A percentile compares a stretch with the other conserved stretches of the same genome.
Conservation (phyloP, 2,797 vertebrate species). For the Trachops cirrhosus region DNA sequence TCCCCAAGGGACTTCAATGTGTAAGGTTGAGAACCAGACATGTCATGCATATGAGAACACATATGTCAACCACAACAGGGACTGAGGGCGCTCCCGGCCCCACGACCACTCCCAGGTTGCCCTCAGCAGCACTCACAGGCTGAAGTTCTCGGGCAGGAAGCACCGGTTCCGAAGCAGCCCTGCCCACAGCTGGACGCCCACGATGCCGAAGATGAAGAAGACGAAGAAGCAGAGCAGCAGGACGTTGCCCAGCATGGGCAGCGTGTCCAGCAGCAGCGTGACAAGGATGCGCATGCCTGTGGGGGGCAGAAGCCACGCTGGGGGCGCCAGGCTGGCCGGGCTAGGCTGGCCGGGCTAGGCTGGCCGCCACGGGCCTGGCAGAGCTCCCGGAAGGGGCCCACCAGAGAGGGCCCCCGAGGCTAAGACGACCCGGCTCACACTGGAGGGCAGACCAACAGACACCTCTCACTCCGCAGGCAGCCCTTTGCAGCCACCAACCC, state of each 20-base stretch:
- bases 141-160: constrained; percentile 94
- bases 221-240: constrained; percentile 94
- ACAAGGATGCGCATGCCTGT: constrained; percentile 97
- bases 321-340: not conserved
- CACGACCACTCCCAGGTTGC: not conserved
- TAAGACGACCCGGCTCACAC: not conserved
- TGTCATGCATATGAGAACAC: not conserved
- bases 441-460: not conserved
- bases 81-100: not conserved
- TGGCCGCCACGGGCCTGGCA: not conserved
- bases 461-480: not conserved
- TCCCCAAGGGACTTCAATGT: not conserved
- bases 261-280: constrained; percentile 90
- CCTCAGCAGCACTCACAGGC: constrained; percentile 88
- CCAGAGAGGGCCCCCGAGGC: not conserved
- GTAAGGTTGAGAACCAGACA: not conserved
- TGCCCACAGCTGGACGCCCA: constrained; percentile 94
- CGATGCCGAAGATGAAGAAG: constrained; percentile 94
- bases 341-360: constrained; percentile 5
- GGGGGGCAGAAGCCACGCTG: constrained; percentile 61
- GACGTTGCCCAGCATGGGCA: constrained; percentile 93
- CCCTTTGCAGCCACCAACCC: not conserved
- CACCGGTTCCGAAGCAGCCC: constrained; percentile 92
- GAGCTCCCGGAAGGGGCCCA: not conserved
- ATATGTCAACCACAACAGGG: not conserved